These are phyloP conservation scores for Elysia crispata DNA, from an alignment of 2,888 invertebrate genomes.

Conservation along the genomic window DNA sequence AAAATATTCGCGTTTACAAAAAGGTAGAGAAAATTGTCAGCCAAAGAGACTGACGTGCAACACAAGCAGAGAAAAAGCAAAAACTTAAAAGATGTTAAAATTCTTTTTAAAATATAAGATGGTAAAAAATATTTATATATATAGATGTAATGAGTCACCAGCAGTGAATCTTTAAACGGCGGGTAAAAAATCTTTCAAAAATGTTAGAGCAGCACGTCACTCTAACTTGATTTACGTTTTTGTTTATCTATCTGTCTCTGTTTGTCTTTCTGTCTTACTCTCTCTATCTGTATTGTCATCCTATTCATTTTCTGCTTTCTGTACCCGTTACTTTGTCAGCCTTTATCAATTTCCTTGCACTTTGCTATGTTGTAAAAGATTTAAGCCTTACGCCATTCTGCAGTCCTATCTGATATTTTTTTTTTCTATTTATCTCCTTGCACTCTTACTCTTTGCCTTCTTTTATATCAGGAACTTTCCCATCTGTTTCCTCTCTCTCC, in stretches of 20 bases:
- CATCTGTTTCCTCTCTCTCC: background rate
- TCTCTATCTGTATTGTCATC: background rate
- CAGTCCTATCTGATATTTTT: background rate
- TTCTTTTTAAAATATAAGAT: too few relatives aligned
- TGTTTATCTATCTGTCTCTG: background rate
- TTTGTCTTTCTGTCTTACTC: background rate
- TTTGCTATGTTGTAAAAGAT: too few relatives aligned
- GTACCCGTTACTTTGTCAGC: background rate
- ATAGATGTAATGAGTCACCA: too few relatives aligned
- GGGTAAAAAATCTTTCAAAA: too few relatives aligned
- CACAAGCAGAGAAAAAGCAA: too few relatives aligned
- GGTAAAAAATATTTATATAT: too few relatives aligned
- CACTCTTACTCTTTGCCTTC: background rate
- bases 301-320: background rate
- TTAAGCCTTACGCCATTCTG: background rate
- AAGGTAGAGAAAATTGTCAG: too few relatives aligned
- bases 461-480: background rate
- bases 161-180: too few relatives aligned
- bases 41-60: too few relatives aligned
- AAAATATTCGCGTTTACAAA: too few relatives aligned
- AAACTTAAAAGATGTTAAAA: too few relatives aligned
- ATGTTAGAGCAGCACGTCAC: too few relatives aligned
- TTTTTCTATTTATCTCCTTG: background rate
- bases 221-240: background rate
- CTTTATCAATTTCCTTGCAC: background rate